These are phyloP conservation scores for Dicentrarchus labrax DNA, from an alignment of 2,113 vertebrate species.

Conservation along the genomic window DNA sequence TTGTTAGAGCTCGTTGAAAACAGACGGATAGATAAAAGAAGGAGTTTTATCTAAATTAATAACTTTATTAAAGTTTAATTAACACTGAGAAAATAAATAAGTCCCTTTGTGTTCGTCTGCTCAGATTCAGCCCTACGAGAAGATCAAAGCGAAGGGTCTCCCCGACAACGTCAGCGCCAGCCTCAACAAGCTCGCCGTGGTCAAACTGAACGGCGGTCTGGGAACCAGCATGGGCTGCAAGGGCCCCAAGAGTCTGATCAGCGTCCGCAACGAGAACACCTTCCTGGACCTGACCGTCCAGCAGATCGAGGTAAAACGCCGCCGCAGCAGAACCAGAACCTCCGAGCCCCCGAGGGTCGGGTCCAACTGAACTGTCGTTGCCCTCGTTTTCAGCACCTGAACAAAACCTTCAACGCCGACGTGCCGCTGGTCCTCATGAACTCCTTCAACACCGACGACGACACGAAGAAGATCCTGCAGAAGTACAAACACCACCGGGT, in stretches of 20 bases:
- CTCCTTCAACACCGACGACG: slow-evolving; percentile 98
- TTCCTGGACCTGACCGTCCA: slow-evolving; percentile 97
- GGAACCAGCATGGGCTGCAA: slow-evolving; percentile 99
- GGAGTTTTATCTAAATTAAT: too few species aligned
- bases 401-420: slow-evolving; percentile 92
- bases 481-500: slow-evolving; percentile 95
- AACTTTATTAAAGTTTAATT: too few species aligned
- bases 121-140: slow-evolving; percentile 95
- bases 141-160: slow-evolving; percentile 88
- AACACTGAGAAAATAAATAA: too few species aligned
- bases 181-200: slow-evolving; percentile 94
- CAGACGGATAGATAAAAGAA: too few species aligned
- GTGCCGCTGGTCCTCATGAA: slow-evolving; percentile 98
- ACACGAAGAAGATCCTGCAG: slow-evolving; percentile 98
- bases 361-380: not conserved
- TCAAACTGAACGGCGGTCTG: slow-evolving; percentile 96
- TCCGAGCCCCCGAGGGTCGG: accelerated
- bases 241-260: slow-evolving; percentile 97
- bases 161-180: slow-evolving; percentile 88
- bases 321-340: not conserved
- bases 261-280: slow-evolving; percentile 96
- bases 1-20: too few species aligned
- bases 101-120: too few species aligned
- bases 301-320: slow-evolving; percentile 92
- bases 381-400: slow-evolving; percentile 88